Evolutionary conservation across 1,140 invertebrate genomes (phyloP), one percentile per base, ranked within the genome.

Genomic region (Melitaea cinxia): DNA sequence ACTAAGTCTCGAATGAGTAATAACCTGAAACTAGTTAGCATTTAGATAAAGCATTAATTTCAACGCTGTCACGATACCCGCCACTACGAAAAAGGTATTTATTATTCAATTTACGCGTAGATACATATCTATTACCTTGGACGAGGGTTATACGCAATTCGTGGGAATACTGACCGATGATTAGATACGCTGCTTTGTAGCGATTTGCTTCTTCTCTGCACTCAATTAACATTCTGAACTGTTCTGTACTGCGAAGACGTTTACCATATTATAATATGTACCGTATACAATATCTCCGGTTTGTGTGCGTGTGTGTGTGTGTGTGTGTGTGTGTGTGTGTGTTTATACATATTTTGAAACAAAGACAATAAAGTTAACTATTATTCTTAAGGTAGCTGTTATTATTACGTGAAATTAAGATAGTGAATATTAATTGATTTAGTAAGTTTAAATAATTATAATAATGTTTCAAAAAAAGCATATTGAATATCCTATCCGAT

Each of bases 1-100:
- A 70, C 68, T 70, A 65, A 70, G 52, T 9, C 33, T 45, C 55
- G 69, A 67, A 68, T 71, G 69, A 71, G 69, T 71, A 71, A 68
- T 68, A 63, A 63, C 60, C 55, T 59, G 21, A 66, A 60, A 71
- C 69, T 71, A 71, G 69, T 71, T 71, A 71, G 69, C 69, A 71
- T 71, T 71, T 71, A 71, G 69, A 71, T 71, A 71, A 62, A 47
- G 33, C 65, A 71, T 71, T 67, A 71, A 71, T 71, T 71, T 54
- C 57, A 65, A 45, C 54, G 65, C 60, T 71, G 69, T 71, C 65
- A 71, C 69, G 68, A 64, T 71, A 63, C 59, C 39, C 24, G 65
- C 65, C 50, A 53, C 65, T 55, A 68, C 69, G 65, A 67, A 71
- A 71, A 71, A 67, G 69, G 58, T 66, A 66, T 70, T 70, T 70